A percentile compares a stretch with the other conserved stretches of the same genome.
Evolutionary conservation across 2,113 vertebrate species (phyloP).

Genomic region (Muscicapa adusta): DNA sequence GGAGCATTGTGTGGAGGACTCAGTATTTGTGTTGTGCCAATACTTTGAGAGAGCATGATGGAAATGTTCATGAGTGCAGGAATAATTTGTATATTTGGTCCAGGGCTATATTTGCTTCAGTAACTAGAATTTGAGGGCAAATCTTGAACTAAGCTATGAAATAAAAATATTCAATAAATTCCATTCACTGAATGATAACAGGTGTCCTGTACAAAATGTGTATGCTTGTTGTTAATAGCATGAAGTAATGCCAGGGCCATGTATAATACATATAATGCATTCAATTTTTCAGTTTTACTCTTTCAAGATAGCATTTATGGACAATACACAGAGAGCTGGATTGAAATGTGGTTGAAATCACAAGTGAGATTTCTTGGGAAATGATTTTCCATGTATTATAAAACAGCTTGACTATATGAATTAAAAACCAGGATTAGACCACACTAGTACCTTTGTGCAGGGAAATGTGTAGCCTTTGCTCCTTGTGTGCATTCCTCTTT

Average conservation of each 20-base stretch:
- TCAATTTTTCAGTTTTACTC: background rate
- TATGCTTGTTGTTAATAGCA: background rate
- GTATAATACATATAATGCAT: background rate
- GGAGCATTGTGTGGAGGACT: background rate
- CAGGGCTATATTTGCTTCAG: background rate
- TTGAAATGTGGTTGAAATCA: background rate
- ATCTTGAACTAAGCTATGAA: background rate
- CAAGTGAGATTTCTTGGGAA: background rate
- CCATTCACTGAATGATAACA: background rate
- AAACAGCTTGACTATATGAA: background rate
- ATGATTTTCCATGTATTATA: background rate
- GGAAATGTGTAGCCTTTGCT: background rate
- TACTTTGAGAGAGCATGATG: background rate
- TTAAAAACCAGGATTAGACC: background rate
- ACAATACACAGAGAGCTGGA: background rate
- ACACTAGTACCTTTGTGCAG: background rate
- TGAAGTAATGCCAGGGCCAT: fast-evolving
- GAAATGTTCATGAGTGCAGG: background rate
- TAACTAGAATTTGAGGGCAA: background rate
- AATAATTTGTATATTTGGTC: background rate
- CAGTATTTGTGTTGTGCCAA: background rate
- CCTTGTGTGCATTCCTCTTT: background rate
- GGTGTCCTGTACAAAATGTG: background rate
- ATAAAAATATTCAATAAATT: background rate
- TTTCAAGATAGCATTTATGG: background rate